A percentile compares a stretch with the other conserved stretches of the same genome.
These are phyloP conservation scores for Cliona cf. orientalis DNA, from an alignment of 37 sponge, comb jelly and placozoan genomes.

Conservation along the genomic window DNA sequence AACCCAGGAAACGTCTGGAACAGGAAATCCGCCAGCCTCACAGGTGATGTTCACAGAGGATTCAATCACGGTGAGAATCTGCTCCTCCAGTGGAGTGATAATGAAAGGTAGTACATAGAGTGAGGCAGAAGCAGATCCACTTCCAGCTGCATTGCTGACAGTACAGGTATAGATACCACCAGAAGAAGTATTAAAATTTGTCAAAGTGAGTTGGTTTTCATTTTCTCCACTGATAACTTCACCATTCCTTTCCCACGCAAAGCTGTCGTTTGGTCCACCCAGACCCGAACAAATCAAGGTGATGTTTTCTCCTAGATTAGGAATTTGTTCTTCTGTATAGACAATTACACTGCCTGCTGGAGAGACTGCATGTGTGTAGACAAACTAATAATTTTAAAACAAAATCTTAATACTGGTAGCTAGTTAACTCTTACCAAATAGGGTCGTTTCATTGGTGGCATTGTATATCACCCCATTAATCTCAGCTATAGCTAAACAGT, in stretches of 20 bases:
- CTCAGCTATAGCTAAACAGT: no score
- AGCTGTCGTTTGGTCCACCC: constrained; percentile 51
- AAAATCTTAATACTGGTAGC: no score
- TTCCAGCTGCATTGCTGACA: constrained; percentile 52
- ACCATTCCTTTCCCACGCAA: constrained; percentile 39
- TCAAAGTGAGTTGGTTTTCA: background rate
- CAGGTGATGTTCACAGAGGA: constrained; percentile 24
- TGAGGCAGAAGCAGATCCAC: background rate
- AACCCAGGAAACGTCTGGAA: constrained; percentile 4
- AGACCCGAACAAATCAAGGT: constrained; percentile 38
- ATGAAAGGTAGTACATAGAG: background rate
- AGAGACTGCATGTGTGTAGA: no score
- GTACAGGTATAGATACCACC: constrained; percentile 63
- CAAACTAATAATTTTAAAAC: no score
- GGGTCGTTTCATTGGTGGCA: no score
- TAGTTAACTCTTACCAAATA: no score
- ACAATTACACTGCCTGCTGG: constrained; percentile 1
- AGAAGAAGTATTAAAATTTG: constrained; percentile 11
- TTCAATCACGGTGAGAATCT: background rate
- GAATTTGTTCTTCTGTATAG: background rate
- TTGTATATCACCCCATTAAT: no score
- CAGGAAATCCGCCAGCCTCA: constrained; percentile 55
- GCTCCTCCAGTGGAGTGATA: background rate
- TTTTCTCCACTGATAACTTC: background rate
- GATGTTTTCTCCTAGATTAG: background rate